Base-by-base conservation (phyloP, 1,140 invertebrate genomes). In the Hestina assimilis region DNA sequence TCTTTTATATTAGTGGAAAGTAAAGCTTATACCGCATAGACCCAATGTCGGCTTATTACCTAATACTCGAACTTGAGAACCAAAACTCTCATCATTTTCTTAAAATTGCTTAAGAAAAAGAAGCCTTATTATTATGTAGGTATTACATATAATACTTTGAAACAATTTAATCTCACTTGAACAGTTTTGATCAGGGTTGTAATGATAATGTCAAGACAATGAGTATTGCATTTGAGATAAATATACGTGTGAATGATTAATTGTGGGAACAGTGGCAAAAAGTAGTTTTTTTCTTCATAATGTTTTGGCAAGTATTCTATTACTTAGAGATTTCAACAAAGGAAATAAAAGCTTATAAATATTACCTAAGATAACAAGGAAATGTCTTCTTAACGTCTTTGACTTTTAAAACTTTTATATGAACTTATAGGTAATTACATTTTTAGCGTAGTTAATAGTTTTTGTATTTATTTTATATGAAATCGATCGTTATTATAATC, bases 201-300 rank as follows among this genome's bases (percentile, higher is more conserved):
- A 29, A 47, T 47, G 47, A 33, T 51, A 51, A 40, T 20, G 33
- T 51, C 21, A 19, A 21, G 33, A 55, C 53, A 55, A 55, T 55
- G 43, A 46, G 8, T 23, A 12, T 20, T 55, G 42, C 31, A n/a
- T 46, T 54, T 29, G 50, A 46, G 15, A 52, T 52, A 42, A 43
- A 43, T 43, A 3, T 47, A 31, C 21, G n/a, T 26, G 42, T 46
- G 42, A 42, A 47, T 47, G 53, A 55, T 55, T 47, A 40, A 55
- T 55, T 47, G 43, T 55, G 53, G 29, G 53, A 55, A 55, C 50
- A 14, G 38, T 53, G 31, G 26, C 50, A 31, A 26, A 33, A 21
- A 33, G 24, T 35, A 33, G 14, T 48, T 11, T 38, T 38, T n/a
- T 19, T 4, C 9, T 1, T 38, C 7, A 38, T 38, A 9, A 38